Base-by-base conservation (phyloP, 2,888 invertebrate genomes). In the Patella pellucida region DNA sequence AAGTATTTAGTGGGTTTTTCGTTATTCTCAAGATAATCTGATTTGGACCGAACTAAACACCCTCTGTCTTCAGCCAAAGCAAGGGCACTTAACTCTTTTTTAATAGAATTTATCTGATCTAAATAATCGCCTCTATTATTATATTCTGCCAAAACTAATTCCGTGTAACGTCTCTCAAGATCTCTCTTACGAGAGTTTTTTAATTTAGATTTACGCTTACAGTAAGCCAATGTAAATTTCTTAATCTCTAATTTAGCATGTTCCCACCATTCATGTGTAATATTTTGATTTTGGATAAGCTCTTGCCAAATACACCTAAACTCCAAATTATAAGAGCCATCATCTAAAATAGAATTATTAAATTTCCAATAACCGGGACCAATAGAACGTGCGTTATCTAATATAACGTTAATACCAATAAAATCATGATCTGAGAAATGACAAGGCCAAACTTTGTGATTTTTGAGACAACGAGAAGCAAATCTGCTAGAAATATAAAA, bases 81-180 rank as follows among this genome's bases (percentile, higher is more conserved):
- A n/a, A 16, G 54, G n/a, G 15, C 54, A 54, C 3, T 52, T 62
- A 62, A 23, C 23, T 62, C 62, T 62, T 62, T 62, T 62, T 62
- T 54, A 16, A 54, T 54, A 16, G 16, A 15, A 54, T 54, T n/a
- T 16, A 54, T 54, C n/a, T 16, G 54, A 16, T 62, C 54, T 70
- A 7, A 73, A 54, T 52, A 71, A 68, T n/a, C 62, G 72, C 54
- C 71, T 71, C 23, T 71, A 67, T 19, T 74, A 11, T 31, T 74
- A 68, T 23, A 67, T 15, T n/a, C 41, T 14, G 12, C 62, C 70
- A 31, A 72, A 73, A 41, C 52, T 76, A 50, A 67, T 67, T 27
- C 76, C 67, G 52, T 73, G 51, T 51, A 71, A 16, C 11, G 62
- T 23, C 9, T 73, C 73, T 68, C 54, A 16, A 52, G 54, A 41